Evolutionary conservation across 2,113 vertebrate genomes (phyloP).

Genomic region (Perognathus longimembris): DNA sequence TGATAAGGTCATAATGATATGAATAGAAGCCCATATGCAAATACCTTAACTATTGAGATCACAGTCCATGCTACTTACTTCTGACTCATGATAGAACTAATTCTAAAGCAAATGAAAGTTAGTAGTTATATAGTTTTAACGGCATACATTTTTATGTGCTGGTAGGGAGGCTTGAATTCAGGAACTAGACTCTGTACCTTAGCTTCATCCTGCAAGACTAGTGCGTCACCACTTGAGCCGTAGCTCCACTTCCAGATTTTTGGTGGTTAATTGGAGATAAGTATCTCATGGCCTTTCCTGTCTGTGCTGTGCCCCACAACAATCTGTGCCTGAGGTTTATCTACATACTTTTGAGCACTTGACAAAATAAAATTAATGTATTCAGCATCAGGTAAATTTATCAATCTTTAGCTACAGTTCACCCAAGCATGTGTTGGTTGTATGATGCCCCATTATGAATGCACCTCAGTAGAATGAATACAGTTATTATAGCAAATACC

Average conservation of each 20-base stretch:
- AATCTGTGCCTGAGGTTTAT: neutral
- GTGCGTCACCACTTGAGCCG: neutral
- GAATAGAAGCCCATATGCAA: neutral
- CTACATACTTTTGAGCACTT: neutral
- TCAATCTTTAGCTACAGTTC: neutral
- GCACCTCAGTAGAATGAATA: neutral
- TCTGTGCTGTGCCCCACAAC: too few species aligned
- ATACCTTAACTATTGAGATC: neutral
- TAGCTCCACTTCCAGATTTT: too few species aligned
- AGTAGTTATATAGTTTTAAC: neutral
- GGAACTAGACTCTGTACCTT: too few species aligned
- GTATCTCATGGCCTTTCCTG: too few species aligned
- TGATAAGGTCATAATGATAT: neutral
- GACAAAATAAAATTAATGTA: neutral
- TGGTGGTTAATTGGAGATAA: too few species aligned
- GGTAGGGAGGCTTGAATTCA: too few species aligned
- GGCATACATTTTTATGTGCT: too few species aligned
- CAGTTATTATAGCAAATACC: neutral
- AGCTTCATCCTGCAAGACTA: neutral
- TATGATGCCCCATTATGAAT: neutral
- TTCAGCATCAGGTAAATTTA: neutral
- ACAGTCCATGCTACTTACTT: neutral
- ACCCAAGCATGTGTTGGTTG: neutral
- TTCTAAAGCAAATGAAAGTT: constrained; percentile 21
- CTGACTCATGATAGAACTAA: neutral